Base-by-base conservation (phyloP, 1,140 invertebrate genomes). In the Laodelphax striatellus region DNA sequence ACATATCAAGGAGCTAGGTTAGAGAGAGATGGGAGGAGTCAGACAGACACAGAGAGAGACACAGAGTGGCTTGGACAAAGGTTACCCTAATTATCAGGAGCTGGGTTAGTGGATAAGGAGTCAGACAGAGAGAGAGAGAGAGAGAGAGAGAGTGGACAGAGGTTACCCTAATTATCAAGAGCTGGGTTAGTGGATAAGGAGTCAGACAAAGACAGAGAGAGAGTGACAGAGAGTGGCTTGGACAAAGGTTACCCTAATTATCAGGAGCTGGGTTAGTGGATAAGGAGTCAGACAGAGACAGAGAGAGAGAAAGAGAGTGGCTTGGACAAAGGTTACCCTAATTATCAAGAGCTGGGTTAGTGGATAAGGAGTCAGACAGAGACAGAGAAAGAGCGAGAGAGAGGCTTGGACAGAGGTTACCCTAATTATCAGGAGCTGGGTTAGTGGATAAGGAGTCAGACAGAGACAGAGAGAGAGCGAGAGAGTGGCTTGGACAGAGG, bases 401-500 rank as follows among this genome's bases (percentile, higher is more conserved):
- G 43, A n/a, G n/a, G n/a, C n/a, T n/a, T n/a, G n/a, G n/a, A n/a
- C 14, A 46, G 11, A 46, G 14, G 43, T 4, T 5, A 46, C 4
- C 14, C 14, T 46, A 19, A 11, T 5, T 16, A 5, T 46, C 4
- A 46, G 6, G 19, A 19, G n/a, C n/a, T n/a, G 13, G 43, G 19
- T 46, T 16, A 16, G 46, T 8, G 46, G 46, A 8, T 50, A 50
- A 2, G 11, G 46, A 13, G 43, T 2, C 34, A 38, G 46, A 14
- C 9, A 17, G 46, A 50, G 8, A 50, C 46, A 9, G 10, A 50
- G 6, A 22, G 21, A 2, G 43, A 4, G 46, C n/a, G n/a, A n/a
- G n/a, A n/a, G n/a, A n/a, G n/a, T 9, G 46, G 21, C 8, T 22
- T n/a, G 46, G 57, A 44, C 50, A 24, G 41, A 28, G 70, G 67